Conservation (phyloP, 1,140 invertebrate genomes). For the Stegodyphus mimosarum region DNA sequence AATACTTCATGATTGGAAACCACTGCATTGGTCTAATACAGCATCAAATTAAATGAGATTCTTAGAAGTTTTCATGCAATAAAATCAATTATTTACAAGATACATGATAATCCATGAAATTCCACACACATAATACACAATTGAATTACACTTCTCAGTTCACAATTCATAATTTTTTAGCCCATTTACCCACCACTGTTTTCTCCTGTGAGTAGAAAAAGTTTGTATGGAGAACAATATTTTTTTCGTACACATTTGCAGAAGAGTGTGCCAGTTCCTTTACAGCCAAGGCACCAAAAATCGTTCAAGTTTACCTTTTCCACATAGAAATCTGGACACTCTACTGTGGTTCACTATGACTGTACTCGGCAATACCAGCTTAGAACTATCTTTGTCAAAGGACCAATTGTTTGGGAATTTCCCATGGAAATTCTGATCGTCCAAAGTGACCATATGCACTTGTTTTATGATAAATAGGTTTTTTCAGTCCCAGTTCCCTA, state of each 20-base stretch:
- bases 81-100: no score
- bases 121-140: no score
- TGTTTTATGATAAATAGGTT: slow-evolving; percentile 97
- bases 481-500: slow-evolving; percentile 92
- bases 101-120: no score
- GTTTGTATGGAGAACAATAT: slow-evolving; percentile 34
- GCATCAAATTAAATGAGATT: no score
- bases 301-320: slow-evolving; percentile 6
- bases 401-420: slow-evolving; percentile 86
- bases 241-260: slow-evolving; percentile 68
- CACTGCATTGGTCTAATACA: no score
- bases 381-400: slow-evolving; percentile 35
- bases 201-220: slow-evolving; percentile 62
- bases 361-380: background rate
- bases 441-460: slow-evolving; percentile 99
- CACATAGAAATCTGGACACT: background rate
- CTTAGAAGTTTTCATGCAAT: no score
- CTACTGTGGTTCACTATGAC: slow-evolving; percentile 52
- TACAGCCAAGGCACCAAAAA: slow-evolving; percentile 9
- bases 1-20: no score
- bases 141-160: no score
- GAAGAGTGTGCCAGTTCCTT: slow-evolving; percentile 61
- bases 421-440: slow-evolving; percentile 95
- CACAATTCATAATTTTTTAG: background rate
- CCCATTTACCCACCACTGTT: background rate